Evolutionary conservation across 35 echinoderm and acorn worm genomes (phyloP).

Genomic region (Heliocidaris erythrogramma): DNA sequence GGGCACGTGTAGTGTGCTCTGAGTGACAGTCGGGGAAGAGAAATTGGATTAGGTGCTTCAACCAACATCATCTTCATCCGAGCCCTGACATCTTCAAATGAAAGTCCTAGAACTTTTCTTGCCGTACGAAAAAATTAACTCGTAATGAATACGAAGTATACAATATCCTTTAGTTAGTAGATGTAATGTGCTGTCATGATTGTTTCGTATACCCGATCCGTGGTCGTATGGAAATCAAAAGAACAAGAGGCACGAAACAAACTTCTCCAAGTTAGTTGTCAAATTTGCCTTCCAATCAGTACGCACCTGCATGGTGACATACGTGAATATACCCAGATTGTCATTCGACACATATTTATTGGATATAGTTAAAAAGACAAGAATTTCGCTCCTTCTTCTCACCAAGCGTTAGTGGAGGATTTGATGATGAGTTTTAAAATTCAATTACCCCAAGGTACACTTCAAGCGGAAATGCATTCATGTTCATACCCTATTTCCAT

Average conservation of each 20-base stretch:
- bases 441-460: too few species aligned
- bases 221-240: neutral
- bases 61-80: constrained; percentile 39
- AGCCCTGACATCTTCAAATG: neutral
- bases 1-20: neutral
- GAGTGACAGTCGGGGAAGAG: constrained; percentile 36
- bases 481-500: too few species aligned
- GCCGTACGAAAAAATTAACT: constrained; percentile 30
- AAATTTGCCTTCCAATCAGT: neutral
- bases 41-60: constrained; percentile 51
- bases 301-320: constrained; percentile 26
- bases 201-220: constrained; percentile 23
- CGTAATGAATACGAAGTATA: constrained; percentile 52
- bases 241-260: neutral
- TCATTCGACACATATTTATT: neutral
- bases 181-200: constrained; percentile 46
- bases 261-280: constrained; percentile 24
- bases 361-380: too few species aligned
- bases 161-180: constrained; percentile 40
- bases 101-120: constrained; percentile 29
- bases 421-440: too few species aligned
- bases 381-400: too few species aligned
- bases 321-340: neutral
- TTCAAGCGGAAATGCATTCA: too few species aligned
- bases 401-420: too few species aligned